Conservation (phyloP, 2,888 invertebrate genomes). For the Belgica antarctica region DNA sequence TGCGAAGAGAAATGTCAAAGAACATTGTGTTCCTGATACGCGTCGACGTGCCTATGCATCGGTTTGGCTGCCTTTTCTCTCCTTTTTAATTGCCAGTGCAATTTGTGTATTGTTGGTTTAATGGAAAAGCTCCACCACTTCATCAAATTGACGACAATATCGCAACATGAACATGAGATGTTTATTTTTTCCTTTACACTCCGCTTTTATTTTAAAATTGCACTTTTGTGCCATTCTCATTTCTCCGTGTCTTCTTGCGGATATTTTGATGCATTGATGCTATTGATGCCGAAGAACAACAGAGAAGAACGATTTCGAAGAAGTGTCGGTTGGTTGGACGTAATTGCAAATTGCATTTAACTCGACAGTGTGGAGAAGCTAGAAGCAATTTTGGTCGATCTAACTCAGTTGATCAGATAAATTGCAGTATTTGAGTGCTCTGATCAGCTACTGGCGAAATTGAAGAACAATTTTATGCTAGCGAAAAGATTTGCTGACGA, state of each 20-base stretch:
- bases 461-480: background rate
- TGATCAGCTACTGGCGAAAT: constrained; percentile 21
- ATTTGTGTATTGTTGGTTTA: constrained; percentile 32
- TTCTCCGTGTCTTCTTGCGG: background rate
- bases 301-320: constrained; percentile 16
- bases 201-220: background rate
- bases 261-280: constrained; percentile 7
- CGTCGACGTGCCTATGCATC: constrained; percentile 20
- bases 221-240: background rate
- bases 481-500: no score
- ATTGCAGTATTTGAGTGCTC: background rate
- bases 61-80: background rate
- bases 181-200: constrained; percentile 26
- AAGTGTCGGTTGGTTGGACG: constrained; percentile 32
- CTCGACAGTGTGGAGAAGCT: constrained; percentile 13
- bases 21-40: constrained; percentile 20
- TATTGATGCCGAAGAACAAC: constrained; percentile 10
- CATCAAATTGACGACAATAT: constrained; percentile 35
- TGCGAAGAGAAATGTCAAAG: background rate
- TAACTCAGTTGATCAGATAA: background rate
- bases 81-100: background rate
- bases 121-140: constrained; percentile 18
- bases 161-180: constrained; percentile 10
- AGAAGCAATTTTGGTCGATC: constrained; percentile 24
- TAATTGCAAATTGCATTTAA: constrained; percentile 39